These are phyloP conservation scores for Lasioglossum pauxillum DNA, from an alignment of 2,888 invertebrate species.

Conservation along the genomic window DNA sequence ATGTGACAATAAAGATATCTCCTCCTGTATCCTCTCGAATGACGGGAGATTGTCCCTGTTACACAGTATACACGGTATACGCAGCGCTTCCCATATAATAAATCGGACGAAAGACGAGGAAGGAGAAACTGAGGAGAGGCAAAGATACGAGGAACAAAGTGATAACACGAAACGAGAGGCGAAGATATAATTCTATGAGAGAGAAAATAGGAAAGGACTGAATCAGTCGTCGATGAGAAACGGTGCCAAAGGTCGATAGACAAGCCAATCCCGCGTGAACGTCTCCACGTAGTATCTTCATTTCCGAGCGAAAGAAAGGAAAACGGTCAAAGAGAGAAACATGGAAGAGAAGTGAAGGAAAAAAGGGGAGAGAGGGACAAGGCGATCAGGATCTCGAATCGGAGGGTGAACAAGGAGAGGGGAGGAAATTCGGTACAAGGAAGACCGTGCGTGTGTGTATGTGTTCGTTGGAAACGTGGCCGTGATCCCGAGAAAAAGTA, in stretches of 20 bases:
- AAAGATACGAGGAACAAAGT: background rate
- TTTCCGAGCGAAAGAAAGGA: slow-evolving; percentile 33
- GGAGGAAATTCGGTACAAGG: slow-evolving; percentile 6
- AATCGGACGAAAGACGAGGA: slow-evolving; percentile 41
- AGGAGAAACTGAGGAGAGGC: background rate
- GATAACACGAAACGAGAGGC: background rate
- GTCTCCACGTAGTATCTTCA: background rate
- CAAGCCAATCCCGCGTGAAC: slow-evolving; percentile 72
- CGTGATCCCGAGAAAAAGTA: slow-evolving; percentile 22
- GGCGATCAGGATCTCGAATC: slow-evolving; percentile 13
- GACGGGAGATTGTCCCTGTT: slow-evolving; percentile 77
- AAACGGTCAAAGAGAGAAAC: slow-evolving; percentile 28
- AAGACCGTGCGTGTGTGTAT: slow-evolving; percentile 28
- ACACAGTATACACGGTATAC: slow-evolving; percentile 64
- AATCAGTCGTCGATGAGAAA: slow-evolving; percentile 54
- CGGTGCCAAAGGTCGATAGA: slow-evolving; percentile 76
- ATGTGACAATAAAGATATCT: slow-evolving; percentile 84
- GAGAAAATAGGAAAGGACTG: background rate
- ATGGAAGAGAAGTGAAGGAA: background rate
- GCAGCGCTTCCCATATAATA: slow-evolving; percentile 81
- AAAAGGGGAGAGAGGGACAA: slow-evolving; percentile 14
- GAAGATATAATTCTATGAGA: background rate
- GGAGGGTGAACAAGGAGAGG: slow-evolving; percentile 3
- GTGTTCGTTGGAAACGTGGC: background rate
- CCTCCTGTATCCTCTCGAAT: slow-evolving; percentile 75